Percentiles rank a stretch among this genome's conserved stretches.
Evolutionary conservation across 2,888 invertebrate species (phyloP).

Genomic region (Galerucella pusilla): DNA sequence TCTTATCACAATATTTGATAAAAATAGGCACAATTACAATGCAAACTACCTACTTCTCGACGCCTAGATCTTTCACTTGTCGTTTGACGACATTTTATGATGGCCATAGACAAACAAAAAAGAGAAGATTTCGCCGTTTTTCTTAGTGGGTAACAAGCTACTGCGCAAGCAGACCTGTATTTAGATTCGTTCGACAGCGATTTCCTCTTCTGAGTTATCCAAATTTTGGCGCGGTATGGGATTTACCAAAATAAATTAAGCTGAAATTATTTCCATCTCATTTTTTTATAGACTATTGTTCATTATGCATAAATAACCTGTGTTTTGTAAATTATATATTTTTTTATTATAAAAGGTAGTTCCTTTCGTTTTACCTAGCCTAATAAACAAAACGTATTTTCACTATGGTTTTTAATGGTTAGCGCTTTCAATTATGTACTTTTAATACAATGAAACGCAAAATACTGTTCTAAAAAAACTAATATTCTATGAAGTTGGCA

Average conservation of each 20-base stretch:
- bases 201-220: neutral
- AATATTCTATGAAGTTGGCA: neutral
- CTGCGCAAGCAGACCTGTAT: neutral
- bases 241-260: neutral
- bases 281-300: no score
- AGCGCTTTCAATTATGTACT: no score
- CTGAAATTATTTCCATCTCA: neutral
- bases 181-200: neutral
- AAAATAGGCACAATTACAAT: constrained; percentile 44
- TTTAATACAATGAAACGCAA: no score
- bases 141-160: neutral
- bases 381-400: no score
- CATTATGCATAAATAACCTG: no score
- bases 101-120: neutral
- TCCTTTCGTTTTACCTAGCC: no score
- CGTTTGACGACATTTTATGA: constrained; percentile 8
- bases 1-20: constrained; percentile 45
- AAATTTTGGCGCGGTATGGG: neutral
- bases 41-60: constrained; percentile 39
- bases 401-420: no score
- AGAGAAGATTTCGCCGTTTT: neutral
- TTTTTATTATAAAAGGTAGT: no score
- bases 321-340: no score
- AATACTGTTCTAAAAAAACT: neutral
- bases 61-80: constrained; percentile 35